Evolutionary conservation across 2,797 vertebrate genomes (phyloP).

Genomic region (Chelidonichthys spinosus): DNA sequence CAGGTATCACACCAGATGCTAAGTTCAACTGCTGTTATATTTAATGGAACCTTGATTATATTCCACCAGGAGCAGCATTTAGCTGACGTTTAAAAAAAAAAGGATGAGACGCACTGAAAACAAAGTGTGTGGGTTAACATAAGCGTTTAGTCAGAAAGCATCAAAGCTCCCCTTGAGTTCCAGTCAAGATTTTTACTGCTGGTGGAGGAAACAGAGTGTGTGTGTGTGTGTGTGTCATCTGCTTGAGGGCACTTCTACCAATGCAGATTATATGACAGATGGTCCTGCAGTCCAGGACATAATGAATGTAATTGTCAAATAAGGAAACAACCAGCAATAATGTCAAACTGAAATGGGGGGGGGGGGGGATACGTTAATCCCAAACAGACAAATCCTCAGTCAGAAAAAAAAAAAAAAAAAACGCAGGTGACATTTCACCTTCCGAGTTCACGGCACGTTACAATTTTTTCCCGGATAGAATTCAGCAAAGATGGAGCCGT

Average conservation of each 20-base stretch:
- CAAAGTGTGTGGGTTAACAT: conserved; percentile 72
- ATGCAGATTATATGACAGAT: conserved; percentile 67
- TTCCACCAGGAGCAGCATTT: conserved; percentile 59
- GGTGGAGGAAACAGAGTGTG: conserved; percentile 23
- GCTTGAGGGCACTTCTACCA: conserved; percentile 61
- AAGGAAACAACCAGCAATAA: conserved; percentile 34
- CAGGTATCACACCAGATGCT: conserved; percentile 60
- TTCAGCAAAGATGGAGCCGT: neutral
- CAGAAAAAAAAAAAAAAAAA: neutral
- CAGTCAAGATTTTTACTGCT: conserved; percentile 57
- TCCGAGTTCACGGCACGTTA: neutral
- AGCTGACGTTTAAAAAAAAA: conserved; percentile 45
- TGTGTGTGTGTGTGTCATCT: conserved; percentile 44
- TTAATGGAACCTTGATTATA: conserved; percentile 59
- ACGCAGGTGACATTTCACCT: neutral
- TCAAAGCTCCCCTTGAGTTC: conserved; percentile 61
- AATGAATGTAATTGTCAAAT: conserved; percentile 58
- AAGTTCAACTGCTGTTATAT: conserved; percentile 48
- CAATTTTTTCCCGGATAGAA: neutral
- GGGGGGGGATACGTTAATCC: neutral
- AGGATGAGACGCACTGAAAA: conserved; percentile 61
- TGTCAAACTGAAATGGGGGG: conserved; percentile 10
- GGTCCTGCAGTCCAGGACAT: conserved; percentile 56
- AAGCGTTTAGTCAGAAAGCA: conserved; percentile 67
- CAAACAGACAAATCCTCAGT: conserved; percentile 1